Evolutionary conservation across 2,113 vertebrate genomes (phyloP), one percentile per base, ranked within the genome.

Genomic region (Crotophaga sulcirostris): DNA sequence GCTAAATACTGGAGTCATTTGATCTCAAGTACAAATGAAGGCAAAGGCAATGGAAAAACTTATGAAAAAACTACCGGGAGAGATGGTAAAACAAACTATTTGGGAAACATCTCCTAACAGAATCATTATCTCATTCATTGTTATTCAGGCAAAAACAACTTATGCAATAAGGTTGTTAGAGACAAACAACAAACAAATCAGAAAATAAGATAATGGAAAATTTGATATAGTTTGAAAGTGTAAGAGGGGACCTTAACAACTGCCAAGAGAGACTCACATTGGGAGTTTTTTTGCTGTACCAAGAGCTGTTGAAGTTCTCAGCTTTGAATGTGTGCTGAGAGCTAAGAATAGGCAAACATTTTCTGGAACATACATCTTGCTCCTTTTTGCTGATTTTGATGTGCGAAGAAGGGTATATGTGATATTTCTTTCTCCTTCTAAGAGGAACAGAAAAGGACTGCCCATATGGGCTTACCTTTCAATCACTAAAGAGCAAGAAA

Each of bases 191-290:
- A 78, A 56, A 58, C 1, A 0, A 63, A 91, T 2, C 64, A 73
- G 59, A 94, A 93, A 87, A 75, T 26, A 84, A 87, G 52, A 59
- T 59, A 83, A 78, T 56, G 83, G 76, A 92, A 93, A 74, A 70
- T 44, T 44, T 74, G 4, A 44, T 74, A 52, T 17, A 6, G 19
- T 70, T 95, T 87, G 56, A 80, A 92, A 94, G 33, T 89, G 24
- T 51, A 67, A 78, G 25, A 6, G 8, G 8, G 2, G 6, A 14
- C 11, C 36, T 77, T 70, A 77, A 42, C 6, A 68, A 14, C 34
- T 59, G 3, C 36, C 40, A 72, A 36, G 33, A 78, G 69, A 92
- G 44, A 76, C 33, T 89, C 42, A 45, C 31, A 31, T 26, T 52
- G n/a, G 23, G 52, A 49, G 29, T 17, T 78, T 78, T 76, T 88